Percentiles rank a stretch among this genome's conserved stretches.
Evolutionary conservation across 2,113 vertebrate species (phyloP).

Genomic region (Raphicerus campestris): DNA sequence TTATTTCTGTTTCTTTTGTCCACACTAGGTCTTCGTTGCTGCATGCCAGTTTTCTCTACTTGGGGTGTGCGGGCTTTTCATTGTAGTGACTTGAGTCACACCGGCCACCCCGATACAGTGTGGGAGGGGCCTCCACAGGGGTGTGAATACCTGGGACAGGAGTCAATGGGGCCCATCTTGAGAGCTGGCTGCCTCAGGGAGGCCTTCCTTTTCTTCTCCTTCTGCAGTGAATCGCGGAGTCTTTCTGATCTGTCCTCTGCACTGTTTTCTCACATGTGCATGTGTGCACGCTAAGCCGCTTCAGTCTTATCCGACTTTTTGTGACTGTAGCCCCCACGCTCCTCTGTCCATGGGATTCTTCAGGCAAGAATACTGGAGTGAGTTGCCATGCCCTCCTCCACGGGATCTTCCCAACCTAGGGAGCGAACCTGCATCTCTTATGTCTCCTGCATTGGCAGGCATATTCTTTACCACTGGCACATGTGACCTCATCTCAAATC

Average conservation of each 20-base stretch:
- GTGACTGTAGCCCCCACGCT: not conserved
- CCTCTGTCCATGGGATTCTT: not conserved
- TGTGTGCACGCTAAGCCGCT: not conserved
- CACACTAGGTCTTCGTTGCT: accelerated
- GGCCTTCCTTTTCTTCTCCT: not conserved
- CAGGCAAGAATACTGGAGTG: not conserved
- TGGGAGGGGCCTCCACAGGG: not conserved
- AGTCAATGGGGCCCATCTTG: not conserved
- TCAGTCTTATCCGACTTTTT: not conserved
- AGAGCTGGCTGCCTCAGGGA: not conserved
- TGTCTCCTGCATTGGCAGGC: not conserved
- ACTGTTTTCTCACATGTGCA: not conserved
- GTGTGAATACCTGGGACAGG: not conserved
- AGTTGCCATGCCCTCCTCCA: not conserved
- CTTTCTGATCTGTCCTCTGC: not conserved
- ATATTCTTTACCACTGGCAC: not conserved
- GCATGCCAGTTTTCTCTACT: not conserved
- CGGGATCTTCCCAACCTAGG: not conserved
- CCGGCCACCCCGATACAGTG: not conserved
- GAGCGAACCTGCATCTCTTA: not conserved
- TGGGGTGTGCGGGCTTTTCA: not conserved
- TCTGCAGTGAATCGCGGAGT: not conserved
- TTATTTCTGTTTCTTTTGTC: not conserved
- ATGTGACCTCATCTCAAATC: not conserved
- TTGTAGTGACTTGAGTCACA: not conserved